These are phyloP conservation scores for Melieria omissa DNA, from an alignment of 2,888 invertebrate species.

Conservation along the genomic window DNA sequence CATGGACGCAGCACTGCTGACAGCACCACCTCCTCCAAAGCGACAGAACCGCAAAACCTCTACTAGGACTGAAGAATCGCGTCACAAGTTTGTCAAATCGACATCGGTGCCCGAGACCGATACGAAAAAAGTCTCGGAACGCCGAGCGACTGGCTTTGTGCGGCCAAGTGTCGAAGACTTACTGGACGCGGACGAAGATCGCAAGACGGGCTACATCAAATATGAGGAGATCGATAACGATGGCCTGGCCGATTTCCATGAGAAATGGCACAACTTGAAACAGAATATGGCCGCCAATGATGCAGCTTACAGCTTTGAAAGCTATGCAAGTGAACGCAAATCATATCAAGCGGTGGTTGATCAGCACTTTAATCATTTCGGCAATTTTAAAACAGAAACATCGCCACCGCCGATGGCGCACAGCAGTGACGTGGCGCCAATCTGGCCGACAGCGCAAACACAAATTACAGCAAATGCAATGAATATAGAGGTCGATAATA, in stretches of 20 bases:
- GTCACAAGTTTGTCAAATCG: constrained; percentile 21
- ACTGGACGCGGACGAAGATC: constrained; percentile 36
- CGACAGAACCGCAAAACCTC: constrained; percentile 35
- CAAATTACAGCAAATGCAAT: too few species aligned
- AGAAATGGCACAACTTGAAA: constrained; percentile 14
- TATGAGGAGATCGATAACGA: constrained; percentile 56
- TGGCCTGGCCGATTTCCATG: constrained; percentile 35
- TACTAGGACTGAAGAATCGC: constrained; percentile 1
- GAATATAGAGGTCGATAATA: too few species aligned
- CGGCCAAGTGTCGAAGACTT: constrained; percentile 35
- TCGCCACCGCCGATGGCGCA: too few species aligned
- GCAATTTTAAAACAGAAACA: too few species aligned
- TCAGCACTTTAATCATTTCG: too few species aligned
- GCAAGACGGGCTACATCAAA: constrained; percentile 54
- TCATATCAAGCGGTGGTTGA: too few species aligned
- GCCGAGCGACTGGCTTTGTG: constrained; percentile 35
- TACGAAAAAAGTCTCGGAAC: constrained; percentile 19
- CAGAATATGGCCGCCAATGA: not conserved
- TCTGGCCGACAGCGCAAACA: too few species aligned
- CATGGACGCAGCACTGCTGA: not conserved
- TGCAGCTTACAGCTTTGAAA: too few species aligned
- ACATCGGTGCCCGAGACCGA: constrained; percentile 21
- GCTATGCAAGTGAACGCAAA: too few species aligned
- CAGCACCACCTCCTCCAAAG: constrained; percentile 35
- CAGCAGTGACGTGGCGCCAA: too few species aligned